Evolutionary conservation across 2,797 vertebrate species (phyloP).

Genomic region (Sandelia bainsii): DNA sequence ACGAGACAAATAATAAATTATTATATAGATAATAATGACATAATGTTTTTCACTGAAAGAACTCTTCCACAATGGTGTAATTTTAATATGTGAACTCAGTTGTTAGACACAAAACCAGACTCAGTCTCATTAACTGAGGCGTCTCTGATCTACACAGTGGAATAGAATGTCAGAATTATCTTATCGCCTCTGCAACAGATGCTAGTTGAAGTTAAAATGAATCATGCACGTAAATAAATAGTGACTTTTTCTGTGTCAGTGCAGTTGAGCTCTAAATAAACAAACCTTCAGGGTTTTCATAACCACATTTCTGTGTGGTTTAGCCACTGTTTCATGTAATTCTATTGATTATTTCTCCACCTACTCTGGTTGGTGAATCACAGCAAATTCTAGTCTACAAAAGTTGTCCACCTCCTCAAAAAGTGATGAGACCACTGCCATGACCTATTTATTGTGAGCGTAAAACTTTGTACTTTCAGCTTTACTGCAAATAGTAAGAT

Average conservation of each 20-base stretch:
- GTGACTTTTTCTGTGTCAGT: slow-evolving; percentile 36
- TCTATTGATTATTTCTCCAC: slow-evolving; percentile 68
- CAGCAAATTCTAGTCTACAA: slow-evolving; percentile 31
- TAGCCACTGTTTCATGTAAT: slow-evolving; percentile 50
- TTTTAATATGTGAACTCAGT: slow-evolving; percentile 54
- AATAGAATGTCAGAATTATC: slow-evolving; percentile 49
- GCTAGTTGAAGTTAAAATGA: slow-evolving; percentile 44
- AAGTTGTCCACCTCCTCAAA: slow-evolving; percentile 53
- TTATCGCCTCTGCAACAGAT: slow-evolving; percentile 45
- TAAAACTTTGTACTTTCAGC: slow-evolving; percentile 10
- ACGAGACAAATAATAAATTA: slow-evolving; percentile 24
- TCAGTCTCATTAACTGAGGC: slow-evolving; percentile 54
- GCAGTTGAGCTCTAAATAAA: slow-evolving; percentile 54
- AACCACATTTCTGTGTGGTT: slow-evolving; percentile 34
- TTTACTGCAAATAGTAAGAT: slow-evolving; percentile 9
- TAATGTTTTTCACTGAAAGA: slow-evolving; percentile 50
- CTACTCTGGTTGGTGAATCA: slow-evolving; percentile 34
- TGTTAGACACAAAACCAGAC: slow-evolving; percentile 52
- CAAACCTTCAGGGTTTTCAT: slow-evolving; percentile 46
- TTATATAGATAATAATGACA: slow-evolving; percentile 40
- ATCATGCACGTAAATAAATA: slow-evolving; percentile 30
- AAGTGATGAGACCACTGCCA: slow-evolving; percentile 30
- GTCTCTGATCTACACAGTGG: slow-evolving; percentile 44
- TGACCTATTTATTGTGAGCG: slow-evolving; percentile 44
- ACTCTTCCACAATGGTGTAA: slow-evolving; percentile 33